Evolutionary conservation across 2,888 invertebrate genomes (phyloP).

Genomic region (Therioaphis trifolii): DNA sequence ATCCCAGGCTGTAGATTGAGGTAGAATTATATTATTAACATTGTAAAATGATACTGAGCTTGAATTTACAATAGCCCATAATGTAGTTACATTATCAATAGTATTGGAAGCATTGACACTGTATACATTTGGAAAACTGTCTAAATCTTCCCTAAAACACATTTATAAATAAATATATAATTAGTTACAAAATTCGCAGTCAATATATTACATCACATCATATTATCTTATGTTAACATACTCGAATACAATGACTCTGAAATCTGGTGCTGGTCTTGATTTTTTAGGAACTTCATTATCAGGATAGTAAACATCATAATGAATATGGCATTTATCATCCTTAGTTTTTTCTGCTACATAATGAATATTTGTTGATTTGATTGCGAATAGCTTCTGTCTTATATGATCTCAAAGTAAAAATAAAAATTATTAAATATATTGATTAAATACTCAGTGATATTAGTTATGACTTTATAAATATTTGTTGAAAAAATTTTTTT

Average conservation of each 20-base stretch:
- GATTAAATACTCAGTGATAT: not conserved
- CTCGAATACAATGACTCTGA: constrained; percentile 70
- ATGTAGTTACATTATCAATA: constrained; percentile 68
- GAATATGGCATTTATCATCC: not conserved
- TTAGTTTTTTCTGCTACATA: not conserved
- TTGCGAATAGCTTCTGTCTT: constrained; percentile 37
- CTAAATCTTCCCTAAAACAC: constrained; percentile 25
- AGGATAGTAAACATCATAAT: constrained; percentile 70
- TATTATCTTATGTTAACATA: constrained; percentile 65
- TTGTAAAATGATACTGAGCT: constrained; percentile 71
- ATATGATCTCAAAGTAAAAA: not conserved
- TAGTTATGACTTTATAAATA: not conserved
- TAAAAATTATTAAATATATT: not conserved
- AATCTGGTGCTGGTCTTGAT: constrained; percentile 70
- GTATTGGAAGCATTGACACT: constrained; percentile 8
- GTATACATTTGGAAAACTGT: constrained; percentile 44
- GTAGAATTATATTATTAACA: constrained; percentile 56
- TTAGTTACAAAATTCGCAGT: not conserved
- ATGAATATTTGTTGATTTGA: constrained; percentile 5
- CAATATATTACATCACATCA: not conserved
- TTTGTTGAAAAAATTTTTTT: too few relatives aligned
- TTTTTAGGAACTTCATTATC: constrained; percentile 70
- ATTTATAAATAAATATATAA: not conserved
- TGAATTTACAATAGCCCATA: constrained; percentile 70
- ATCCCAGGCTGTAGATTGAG: constrained; percentile 50